Percentiles rank a stretch among this genome's conserved stretches.
These are phyloP conservation scores for Arctia plantaginis DNA, from an alignment of 2,888 invertebrate species.

Conservation along the genomic window DNA sequence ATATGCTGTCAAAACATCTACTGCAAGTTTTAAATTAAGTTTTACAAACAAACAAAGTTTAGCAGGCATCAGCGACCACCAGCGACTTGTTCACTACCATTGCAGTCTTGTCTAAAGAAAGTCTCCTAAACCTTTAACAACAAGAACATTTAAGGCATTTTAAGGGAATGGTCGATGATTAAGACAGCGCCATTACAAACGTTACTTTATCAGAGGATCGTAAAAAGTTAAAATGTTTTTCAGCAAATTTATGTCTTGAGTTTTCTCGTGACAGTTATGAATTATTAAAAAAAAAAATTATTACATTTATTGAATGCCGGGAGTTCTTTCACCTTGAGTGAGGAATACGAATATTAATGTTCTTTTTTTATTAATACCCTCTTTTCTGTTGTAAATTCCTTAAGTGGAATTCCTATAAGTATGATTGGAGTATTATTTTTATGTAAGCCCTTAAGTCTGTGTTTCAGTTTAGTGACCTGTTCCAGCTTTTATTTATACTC, in stretches of 20 bases:
- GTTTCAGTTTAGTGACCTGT: not conserved
- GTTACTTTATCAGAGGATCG: conserved; percentile 20
- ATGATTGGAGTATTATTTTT: not conserved
- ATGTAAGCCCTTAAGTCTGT: not conserved
- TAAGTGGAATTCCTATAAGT: not conserved
- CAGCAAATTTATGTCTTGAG: conserved; percentile 11
- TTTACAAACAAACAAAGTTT: conserved; percentile 70
- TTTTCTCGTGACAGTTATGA: conserved; percentile 26
- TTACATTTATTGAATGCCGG: conserved; percentile 36
- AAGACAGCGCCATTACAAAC: conserved; percentile 22
- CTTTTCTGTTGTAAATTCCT: conserved; percentile 13
- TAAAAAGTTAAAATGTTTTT: conserved; percentile 24
- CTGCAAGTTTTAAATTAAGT: conserved; percentile 60
- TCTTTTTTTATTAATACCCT: conserved; percentile 23
- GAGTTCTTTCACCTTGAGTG: conserved; percentile 28
- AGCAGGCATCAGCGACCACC: conserved; percentile 28
- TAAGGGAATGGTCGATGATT: conserved; percentile 25
- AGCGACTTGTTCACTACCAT: conserved; percentile 53
- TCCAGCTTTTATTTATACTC: not conserved
- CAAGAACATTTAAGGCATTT: conserved; percentile 35
- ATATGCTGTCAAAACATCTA: conserved; percentile 53
- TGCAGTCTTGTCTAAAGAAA: conserved; percentile 34
- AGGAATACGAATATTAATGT: conserved; percentile 35
- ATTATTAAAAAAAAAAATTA: conserved; percentile 36
- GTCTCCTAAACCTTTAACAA: conserved; percentile 38